phyloP scores from a whole-genome alignment of 2,888 invertebrate species.

The Cylindroiulus punctatus region DNA sequence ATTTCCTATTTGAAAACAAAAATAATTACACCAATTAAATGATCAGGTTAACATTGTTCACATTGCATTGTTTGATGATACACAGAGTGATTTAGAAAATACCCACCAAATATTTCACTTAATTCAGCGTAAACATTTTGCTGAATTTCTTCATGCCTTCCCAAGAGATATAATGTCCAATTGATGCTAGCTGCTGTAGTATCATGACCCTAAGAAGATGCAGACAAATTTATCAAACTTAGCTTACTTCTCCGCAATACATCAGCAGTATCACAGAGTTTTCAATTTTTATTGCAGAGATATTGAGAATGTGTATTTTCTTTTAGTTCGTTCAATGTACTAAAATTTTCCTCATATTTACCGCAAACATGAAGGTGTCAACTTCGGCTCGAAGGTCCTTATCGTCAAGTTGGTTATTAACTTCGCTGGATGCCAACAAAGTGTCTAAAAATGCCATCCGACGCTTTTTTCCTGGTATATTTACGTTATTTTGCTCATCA shows the following conservation, averaged over 20 bases:
- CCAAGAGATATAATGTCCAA: constrained; percentile 61
- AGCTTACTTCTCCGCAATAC: too few relatives aligned
- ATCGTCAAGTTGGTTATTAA: constrained; percentile 64
- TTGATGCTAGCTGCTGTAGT: constrained; percentile 60
- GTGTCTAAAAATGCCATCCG: constrained; percentile 65
- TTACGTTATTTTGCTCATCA: constrained; percentile 13
- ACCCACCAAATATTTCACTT: constrained; percentile 48
- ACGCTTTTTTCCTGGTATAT: constrained; percentile 53
- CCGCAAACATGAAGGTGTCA: constrained; percentile 71
- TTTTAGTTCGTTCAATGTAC: too few relatives aligned
- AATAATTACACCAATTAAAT: not conserved
- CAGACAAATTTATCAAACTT: too few relatives aligned
- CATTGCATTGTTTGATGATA: not conserved
- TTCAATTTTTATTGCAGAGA: too few relatives aligned
- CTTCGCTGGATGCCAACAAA: constrained; percentile 63
- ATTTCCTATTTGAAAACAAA: constrained; percentile 30
- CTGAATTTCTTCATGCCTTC: constrained; percentile 60
- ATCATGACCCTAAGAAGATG: constrained; percentile 61
- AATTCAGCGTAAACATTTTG: constrained; percentile 53
- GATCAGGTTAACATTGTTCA: too few relatives aligned
- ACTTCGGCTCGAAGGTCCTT: constrained; percentile 70
- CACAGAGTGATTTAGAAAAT: not conserved
- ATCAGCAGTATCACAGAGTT: too few relatives aligned
- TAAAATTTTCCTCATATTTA: constrained; percentile 58
- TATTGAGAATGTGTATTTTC: not conserved